Base-by-base conservation (phyloP, 2,888 invertebrate species). In the Achlya flavicornis region DNA sequence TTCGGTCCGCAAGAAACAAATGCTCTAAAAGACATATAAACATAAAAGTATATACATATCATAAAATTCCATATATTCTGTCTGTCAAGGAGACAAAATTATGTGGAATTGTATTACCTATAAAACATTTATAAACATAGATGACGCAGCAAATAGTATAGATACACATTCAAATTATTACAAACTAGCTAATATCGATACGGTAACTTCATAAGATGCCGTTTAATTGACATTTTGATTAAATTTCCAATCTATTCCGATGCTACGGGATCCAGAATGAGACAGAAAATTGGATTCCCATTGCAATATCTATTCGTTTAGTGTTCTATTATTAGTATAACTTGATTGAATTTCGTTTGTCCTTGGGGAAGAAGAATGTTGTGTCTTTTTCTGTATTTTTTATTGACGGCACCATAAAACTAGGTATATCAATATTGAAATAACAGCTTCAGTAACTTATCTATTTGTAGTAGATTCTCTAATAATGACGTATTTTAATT, bases 201-300 rank as follows among this genome's bases (percentile, higher is more conserved):
- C 66, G 58, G 66, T 75, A 82, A 78, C 77, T 77, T 77, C 73
- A 74, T 80, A 78, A 83, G 80, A 80, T 68, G 72, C 67, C 64
- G 68, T 70, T 70, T 87, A 87, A 87, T 86, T 85, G 86, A 76
- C 79, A 78, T 80, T 73, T 83, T 83, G 79, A 87, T 87, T 88
- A 83, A 82, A 85, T 85, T 79, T 77, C 77, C 79, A 82, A 84
- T 85, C 80, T 75, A 76, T 74, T 78, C 74, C 78, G 77, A 73
- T 77, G 72, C 76, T 70, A 68, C 71, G 68, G 75, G 76, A 73
- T 75, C 72, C 66, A 71, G 74, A 80, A 80, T 78, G 78, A 79
- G 74, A 78, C 75, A 77, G 79, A 77, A 83, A 85, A 85, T 86
- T 87, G 80, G 79, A 84, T 85, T 82, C 79, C 76, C 74, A 69